Percentiles rank a stretch among this genome's conserved stretches.
phyloP scores from a whole-genome alignment of 2,113 vertebrate species.

The Ictalurus furcatus region DNA sequence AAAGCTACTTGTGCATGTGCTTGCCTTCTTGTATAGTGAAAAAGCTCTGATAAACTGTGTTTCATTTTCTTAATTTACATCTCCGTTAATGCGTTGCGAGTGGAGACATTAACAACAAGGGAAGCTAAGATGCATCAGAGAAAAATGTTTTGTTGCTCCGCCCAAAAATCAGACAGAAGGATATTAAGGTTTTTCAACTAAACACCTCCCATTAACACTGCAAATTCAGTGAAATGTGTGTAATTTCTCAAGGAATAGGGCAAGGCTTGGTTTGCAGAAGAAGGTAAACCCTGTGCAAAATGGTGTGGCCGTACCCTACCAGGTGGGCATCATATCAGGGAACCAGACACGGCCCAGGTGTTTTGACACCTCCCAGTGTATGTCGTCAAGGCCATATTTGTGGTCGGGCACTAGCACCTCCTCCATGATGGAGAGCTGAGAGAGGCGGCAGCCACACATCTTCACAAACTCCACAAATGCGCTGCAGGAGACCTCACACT shows the following conservation, averaged over 20 bases:
- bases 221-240: neutral
- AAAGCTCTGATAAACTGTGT: neutral
- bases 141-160: neutral
- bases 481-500: constrained; percentile 96
- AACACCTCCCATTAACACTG: neutral
- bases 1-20: neutral
- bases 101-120: neutral
- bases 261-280: neutral
- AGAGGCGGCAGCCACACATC: constrained; percentile 92
- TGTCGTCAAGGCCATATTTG: constrained; percentile 92
- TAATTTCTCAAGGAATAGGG: neutral
- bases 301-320: constrained; percentile 70
- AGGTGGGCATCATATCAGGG: constrained; percentile 99
- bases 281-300: neutral
- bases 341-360: constrained; percentile 97
- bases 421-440: constrained; percentile 97
- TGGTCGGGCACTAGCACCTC: constrained; percentile 96
- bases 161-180: neutral
- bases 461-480: constrained; percentile 98
- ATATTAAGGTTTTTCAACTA: neutral
- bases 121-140: neutral
- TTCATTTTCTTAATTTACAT: neutral
- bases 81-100: neutral
- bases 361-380: constrained; percentile 98
- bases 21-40: neutral